Percentiles rank a stretch among this genome's conserved stretches.
phyloP scores from a whole-genome alignment of 2,113 vertebrate species.

The Peromyscus leucopus region DNA sequence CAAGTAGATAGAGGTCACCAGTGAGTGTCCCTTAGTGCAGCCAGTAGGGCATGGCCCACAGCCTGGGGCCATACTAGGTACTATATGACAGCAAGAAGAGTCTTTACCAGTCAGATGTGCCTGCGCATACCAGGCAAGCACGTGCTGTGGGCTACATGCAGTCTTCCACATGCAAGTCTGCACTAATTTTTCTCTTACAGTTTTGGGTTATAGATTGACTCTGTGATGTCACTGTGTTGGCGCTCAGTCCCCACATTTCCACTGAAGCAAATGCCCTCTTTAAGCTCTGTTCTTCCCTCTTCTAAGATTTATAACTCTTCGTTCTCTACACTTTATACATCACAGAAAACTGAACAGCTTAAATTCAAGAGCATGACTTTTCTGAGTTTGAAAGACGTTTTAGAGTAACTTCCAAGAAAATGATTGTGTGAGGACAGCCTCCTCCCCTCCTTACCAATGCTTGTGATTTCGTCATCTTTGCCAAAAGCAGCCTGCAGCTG shows the following conservation, averaged over 20 bases:
- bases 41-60: not conserved
- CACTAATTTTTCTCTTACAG: not conserved
- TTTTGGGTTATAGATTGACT: not conserved
- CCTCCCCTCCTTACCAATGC: not conserved
- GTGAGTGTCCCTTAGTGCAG: not conserved
- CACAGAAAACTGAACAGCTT: not conserved
- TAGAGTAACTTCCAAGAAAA: not conserved
- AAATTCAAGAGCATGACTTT: slow-evolving; percentile 29
- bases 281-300: not conserved
- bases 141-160: not conserved
- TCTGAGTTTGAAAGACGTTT: slow-evolving; percentile 13
- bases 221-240: not conserved
- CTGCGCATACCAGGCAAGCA: not conserved
- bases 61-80: not conserved
- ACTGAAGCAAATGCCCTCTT: not conserved
- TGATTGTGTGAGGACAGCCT: not conserved
- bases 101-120: not conserved
- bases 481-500: not conserved
- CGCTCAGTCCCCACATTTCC: not conserved
- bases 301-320: not conserved
- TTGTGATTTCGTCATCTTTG: slow-evolving; percentile 14
- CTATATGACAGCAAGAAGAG: not conserved
- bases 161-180: not conserved
- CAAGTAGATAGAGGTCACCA: not conserved
- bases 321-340: not conserved